Evolutionary conservation across 2,113 vertebrate species (phyloP).

Genomic region (Platanista minor): DNA sequence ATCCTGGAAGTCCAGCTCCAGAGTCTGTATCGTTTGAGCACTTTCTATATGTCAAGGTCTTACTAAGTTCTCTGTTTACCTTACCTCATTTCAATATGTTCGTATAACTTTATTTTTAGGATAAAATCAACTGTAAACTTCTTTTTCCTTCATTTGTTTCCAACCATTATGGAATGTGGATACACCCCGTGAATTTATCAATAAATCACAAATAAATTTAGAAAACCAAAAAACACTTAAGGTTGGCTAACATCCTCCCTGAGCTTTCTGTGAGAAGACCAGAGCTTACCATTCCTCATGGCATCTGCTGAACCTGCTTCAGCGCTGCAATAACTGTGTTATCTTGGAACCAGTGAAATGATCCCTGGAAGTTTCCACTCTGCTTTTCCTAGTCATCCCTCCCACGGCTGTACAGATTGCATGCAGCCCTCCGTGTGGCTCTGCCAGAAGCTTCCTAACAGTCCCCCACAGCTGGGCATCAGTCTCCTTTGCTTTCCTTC

Average conservation of each 20-base stretch:
- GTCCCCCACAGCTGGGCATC: background rate
- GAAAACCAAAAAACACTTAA: background rate
- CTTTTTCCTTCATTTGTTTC: constrained; percentile 51
- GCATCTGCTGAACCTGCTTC: background rate
- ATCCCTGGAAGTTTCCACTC: background rate
- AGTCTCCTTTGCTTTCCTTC: background rate
- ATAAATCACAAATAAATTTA: background rate
- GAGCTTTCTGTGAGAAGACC: background rate
- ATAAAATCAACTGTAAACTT: constrained; percentile 72
- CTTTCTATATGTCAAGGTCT: background rate
- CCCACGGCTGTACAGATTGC: background rate
- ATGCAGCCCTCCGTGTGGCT: background rate
- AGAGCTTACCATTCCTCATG: background rate
- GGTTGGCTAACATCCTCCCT: background rate
- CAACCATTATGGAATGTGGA: constrained; percentile 32
- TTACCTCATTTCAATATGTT: constrained; percentile 25
- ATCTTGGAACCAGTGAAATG: background rate
- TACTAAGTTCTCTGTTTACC: background rate
- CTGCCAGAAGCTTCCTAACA: background rate
- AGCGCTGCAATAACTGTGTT: background rate
- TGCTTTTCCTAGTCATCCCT: background rate
- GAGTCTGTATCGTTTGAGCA: background rate
- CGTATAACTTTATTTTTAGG: constrained; percentile 63
- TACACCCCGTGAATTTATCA: constrained; percentile 59
- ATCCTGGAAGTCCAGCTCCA: background rate